phyloP scores from a whole-genome alignment of 1,140 invertebrate species.

The Chionoecetes opilio region DNA sequence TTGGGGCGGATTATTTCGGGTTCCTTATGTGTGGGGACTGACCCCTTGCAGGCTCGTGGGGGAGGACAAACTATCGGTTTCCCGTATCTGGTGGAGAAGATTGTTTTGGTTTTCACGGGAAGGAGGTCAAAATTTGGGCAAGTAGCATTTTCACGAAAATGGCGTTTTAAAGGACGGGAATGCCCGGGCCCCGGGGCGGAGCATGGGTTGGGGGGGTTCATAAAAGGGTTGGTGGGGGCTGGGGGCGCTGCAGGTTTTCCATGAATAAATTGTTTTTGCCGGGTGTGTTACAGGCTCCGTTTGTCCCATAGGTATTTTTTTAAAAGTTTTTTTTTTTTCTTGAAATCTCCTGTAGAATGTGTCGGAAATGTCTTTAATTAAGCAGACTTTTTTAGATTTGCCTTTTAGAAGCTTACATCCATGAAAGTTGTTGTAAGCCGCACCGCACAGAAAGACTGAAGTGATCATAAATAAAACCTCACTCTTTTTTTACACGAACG shows the following conservation, averaged over 20 bases:
- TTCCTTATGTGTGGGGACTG: too few species aligned
- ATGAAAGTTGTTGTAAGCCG: neutral
- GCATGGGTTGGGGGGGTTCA: neutral
- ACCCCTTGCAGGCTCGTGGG: neutral
- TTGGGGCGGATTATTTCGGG: too few species aligned
- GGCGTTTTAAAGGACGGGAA: neutral
- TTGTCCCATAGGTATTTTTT: neutral
- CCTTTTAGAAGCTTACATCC: neutral
- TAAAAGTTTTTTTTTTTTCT: neutral
- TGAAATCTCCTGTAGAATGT: neutral
- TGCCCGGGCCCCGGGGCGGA: neutral
- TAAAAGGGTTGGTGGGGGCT: neutral
- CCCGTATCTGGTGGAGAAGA: neutral
- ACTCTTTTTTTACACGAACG: neutral
- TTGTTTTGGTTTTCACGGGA: neutral
- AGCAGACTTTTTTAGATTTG: neutral
- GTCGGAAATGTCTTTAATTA: neutral
- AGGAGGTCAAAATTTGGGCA: neutral
- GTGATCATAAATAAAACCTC: neutral
- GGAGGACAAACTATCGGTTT: neutral
- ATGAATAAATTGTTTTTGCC: neutral
- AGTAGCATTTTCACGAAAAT: neutral
- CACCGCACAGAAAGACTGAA: constrained; percentile 13
- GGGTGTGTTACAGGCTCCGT: neutral
- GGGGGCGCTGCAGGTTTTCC: neutral